A percentile compares a stretch with the other conserved stretches of the same genome.
phyloP scores from a whole-genome alignment of 2,888 invertebrate genomes.

The Pammene aurita region DNA sequence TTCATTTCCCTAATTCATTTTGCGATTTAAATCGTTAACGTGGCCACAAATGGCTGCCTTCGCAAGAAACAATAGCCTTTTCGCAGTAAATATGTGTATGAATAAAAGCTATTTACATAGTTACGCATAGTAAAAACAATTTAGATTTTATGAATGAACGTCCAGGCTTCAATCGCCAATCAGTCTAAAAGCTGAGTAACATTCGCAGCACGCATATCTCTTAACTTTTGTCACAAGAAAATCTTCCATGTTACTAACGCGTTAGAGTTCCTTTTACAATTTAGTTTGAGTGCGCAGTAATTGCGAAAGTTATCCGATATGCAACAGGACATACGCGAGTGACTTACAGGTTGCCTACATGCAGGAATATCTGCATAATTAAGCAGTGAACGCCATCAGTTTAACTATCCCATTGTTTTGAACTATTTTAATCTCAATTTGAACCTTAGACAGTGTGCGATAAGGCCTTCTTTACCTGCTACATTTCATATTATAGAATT shows the following conservation, averaged over 20 bases:
- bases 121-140: slow-evolving; percentile 9
- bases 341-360: slow-evolving; percentile 53
- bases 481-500: background rate
- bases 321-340: slow-evolving; percentile 48
- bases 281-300: background rate
- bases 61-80: background rate
- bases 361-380: slow-evolving; percentile 49
- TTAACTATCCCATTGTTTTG: slow-evolving; percentile 7
- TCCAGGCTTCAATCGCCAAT: slow-evolving; percentile 42
- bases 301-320: slow-evolving; percentile 14
- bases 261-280: background rate
- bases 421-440: background rate
- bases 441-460: background rate
- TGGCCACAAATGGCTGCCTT: background rate
- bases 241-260: background rate
- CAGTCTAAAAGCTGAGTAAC: slow-evolving; percentile 45
- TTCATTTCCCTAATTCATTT: too few relatives aligned
- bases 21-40: too few relatives aligned
- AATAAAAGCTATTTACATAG: background rate
- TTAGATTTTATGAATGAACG: slow-evolving; percentile 29
- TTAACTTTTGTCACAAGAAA: slow-evolving; percentile 5
- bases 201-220: background rate
- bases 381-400: slow-evolving; percentile 37
- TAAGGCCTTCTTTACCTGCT: slow-evolving; percentile 11
- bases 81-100: background rate